Conservation (phyloP, 2,888 invertebrate species). For the Caradrina kadenii region DNA sequence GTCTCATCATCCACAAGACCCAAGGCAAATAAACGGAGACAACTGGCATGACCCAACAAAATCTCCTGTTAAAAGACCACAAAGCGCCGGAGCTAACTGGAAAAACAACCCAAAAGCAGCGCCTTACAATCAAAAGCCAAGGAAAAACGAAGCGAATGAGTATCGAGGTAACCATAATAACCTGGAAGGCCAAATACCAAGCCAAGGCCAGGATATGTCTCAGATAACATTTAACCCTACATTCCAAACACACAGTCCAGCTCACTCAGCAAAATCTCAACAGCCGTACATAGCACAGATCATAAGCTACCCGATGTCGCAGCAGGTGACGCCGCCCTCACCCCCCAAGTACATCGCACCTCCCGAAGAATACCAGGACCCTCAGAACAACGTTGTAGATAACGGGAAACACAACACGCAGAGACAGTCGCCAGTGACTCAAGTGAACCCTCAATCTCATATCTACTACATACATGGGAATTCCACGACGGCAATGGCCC, state of each 20-base stretch:
- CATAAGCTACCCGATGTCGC: constrained; percentile 86
- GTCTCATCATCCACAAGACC: constrained; percentile 79
- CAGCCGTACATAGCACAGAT: constrained; percentile 89
- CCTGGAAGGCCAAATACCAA: constrained; percentile 70
- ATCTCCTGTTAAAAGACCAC: constrained; percentile 86
- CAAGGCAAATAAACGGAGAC: constrained; percentile 81
- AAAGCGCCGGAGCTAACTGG: constrained; percentile 86
- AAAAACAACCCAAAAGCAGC: constrained; percentile 86
- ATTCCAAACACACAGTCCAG: constrained; percentile 89
- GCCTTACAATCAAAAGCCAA: constrained; percentile 82
- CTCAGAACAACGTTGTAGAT: constrained; percentile 80
- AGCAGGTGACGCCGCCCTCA: constrained; percentile 86
- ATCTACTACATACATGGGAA: constrained; percentile 88
- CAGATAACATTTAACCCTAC: constrained; percentile 89
- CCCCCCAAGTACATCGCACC: constrained; percentile 87
- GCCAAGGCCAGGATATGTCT: constrained; percentile 80
- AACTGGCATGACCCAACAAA: constrained; percentile 84
- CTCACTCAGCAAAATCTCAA: constrained; percentile 82
- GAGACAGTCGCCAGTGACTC: constrained; percentile 71
- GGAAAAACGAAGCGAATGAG: constrained; percentile 80
- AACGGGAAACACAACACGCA: constrained; percentile 74
- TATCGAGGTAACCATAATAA: constrained; percentile 78
- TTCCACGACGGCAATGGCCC: constrained; percentile 74
- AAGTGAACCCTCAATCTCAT: constrained; percentile 77
- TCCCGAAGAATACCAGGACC: constrained; percentile 88